These are phyloP conservation scores for Phrynocephalus versicolor DNA, from an alignment of 2,113 vertebrate genomes.

Conservation along the genomic window DNA sequence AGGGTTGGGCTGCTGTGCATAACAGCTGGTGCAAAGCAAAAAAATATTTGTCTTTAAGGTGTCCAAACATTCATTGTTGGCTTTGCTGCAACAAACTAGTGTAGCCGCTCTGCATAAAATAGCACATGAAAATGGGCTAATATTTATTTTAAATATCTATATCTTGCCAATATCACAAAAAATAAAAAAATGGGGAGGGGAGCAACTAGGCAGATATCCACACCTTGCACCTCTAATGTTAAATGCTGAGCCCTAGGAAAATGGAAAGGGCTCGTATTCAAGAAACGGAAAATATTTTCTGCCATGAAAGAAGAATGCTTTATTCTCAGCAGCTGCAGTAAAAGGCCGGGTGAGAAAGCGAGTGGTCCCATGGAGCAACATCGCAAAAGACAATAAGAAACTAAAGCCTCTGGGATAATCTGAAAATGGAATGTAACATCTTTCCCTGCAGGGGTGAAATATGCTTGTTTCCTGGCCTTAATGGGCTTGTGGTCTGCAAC, in stretches of 20 bases:
- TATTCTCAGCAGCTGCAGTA: not conserved
- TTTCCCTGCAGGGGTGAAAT: not conserved
- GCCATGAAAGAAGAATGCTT: not conserved
- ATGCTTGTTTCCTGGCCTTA: not conserved
- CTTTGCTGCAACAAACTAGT: too few species aligned
- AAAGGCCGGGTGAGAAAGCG: not conserved
- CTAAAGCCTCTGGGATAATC: accelerated
- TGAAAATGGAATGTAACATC: not conserved
- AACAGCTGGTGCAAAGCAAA: too few species aligned
- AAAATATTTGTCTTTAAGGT: too few species aligned
- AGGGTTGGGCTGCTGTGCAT: too few species aligned
- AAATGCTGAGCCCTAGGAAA: not conserved
- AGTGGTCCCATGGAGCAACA: not conserved
- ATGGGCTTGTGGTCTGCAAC: constrained; percentile 24
- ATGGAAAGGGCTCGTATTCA: not conserved
- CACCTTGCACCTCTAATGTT: not conserved
- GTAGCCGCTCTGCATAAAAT: too few species aligned
- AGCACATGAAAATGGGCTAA: too few species aligned
- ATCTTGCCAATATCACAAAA: too few species aligned
- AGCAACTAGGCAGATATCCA: too few species aligned
- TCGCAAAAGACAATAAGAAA: not conserved
- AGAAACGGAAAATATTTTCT: not conserved
- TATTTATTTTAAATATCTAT: too few species aligned
- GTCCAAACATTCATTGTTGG: too few species aligned
- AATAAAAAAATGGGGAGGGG: too few species aligned